Base-by-base conservation (phyloP, 2,797 vertebrate genomes). In the Sebastolobus altivelis region DNA sequence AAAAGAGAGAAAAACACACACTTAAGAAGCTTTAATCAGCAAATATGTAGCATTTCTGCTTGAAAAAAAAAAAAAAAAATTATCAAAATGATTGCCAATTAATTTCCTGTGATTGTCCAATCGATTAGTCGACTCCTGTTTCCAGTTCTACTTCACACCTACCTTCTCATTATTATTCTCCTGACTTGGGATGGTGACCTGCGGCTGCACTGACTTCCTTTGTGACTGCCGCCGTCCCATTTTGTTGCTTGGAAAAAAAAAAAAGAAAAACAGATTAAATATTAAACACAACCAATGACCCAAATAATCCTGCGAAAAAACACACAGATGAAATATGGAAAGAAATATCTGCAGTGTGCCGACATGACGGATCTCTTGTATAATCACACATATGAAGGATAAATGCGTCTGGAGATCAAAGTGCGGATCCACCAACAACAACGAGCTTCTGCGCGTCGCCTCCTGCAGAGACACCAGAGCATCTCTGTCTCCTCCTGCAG, bases 181-280 rank as follows among this genome's bases (percentile, higher is more conserved):
- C 16, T 87, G 87, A 20, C 46, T 77, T 4, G 86, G 74, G 3
- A 31, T 0, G 14, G 31, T 46, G 43, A 29, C 25, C 80, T 88
- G 89, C 12, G 80, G 80, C 65, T 83, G 91, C 35, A 58, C 25
- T 0, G 82, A 8, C 69, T 82, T 93, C 86, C 87, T 90, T 33
- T 93, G 90, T 55, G 87, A 35, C 70, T 85, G 88, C 59, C 84
- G 62, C 46, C 79, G 81, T 5, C 88, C 94, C 89, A 93, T 93
- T 60, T 82, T 94, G 77, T 65, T 67, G 72, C 92, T 94, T 58
- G 14, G 8, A 31, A 71, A 22, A 55, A 75, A 31, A 71, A 22
- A 55, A 8, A 27, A 35, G 4, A 60, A 8, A 75, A 31, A 43
- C 12, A 20, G 0, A 77, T 60, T 0, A 77, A 77, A 67, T 6